These are phyloP conservation scores for Amphiprion clarkii DNA, from an alignment of 2,797 vertebrate species.

Conservation along the genomic window DNA sequence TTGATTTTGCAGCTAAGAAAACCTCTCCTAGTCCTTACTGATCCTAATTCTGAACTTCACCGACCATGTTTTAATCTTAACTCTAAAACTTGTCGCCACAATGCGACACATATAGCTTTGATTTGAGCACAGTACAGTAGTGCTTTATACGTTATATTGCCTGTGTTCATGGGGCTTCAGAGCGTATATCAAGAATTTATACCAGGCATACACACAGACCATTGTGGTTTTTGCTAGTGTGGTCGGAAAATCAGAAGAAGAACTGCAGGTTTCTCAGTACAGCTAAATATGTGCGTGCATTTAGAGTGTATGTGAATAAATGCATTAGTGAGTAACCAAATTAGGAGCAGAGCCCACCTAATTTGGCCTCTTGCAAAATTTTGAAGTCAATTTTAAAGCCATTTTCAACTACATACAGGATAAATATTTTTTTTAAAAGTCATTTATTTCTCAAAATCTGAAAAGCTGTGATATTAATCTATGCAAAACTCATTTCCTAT, in stretches of 20 bases:
- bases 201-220: constrained; percentile 4
- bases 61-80: background rate
- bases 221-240: constrained; percentile 53
- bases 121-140: background rate
- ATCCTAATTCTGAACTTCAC: background rate
- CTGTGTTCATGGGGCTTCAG: background rate
- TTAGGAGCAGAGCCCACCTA: background rate
- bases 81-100: background rate
- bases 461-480: background rate
- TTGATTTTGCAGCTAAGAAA: no score
- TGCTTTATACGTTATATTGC: background rate
- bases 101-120: background rate
- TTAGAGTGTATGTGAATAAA: background rate
- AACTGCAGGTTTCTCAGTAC: constrained; percentile 17
- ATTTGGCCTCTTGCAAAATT: background rate
- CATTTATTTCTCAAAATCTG: background rate
- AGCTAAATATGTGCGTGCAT: background rate
- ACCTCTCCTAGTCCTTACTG: background rate
- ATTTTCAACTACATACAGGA: no score
- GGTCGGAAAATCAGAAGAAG: constrained; percentile 52
- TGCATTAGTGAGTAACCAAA: background rate
- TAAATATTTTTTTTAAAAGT: background rate
- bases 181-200: constrained; percentile 3
- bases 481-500: background rate
- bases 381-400: background rate